Base-by-base conservation (phyloP, 1,140 invertebrate species). In the Bombus waltoni region DNA sequence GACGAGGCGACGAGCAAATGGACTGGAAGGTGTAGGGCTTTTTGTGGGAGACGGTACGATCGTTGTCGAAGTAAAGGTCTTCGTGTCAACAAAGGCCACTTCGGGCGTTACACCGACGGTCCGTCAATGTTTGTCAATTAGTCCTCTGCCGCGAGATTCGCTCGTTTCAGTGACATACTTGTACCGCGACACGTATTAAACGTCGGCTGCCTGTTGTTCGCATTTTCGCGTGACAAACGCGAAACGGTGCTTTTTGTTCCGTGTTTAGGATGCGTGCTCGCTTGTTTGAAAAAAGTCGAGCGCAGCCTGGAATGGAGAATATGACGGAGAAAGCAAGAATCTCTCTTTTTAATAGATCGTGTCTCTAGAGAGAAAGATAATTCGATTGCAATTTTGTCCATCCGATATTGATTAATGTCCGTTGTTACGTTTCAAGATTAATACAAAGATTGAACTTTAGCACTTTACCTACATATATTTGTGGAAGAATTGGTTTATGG, bases 101-200 rank as follows among this genome's bases (percentile, higher is more conserved):
- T 92, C 73, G 88, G 86, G 71, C 87, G 84, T 76, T 87, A 83
- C 86, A 71, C 78, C 77, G 89, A 82, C 81, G 72, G 68, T 93
- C 38, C 86, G 93, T 94, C 92, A 94, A 94, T 93, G 89, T 93
- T 93, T 93, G 92, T 83, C 92, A 91, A 93, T 93, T 93, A 93
- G 92, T 88, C 86, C 88, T 87, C 57, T 86, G 74, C 42, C 81
- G 85, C 57, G 90, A 87, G 85, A 91, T 87, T 88, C 83, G 74
- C 57, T 71, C 82, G 72, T 86, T 88, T 82, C 62, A 65, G n/a
- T 78, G 87, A 90, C 88, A 86, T 78, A 88, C 83, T 77, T 83
- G 71, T 68, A 84, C 72, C 38, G 59, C 38, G 57, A 9, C 44
- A 18, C 42, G 77, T 70, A 66, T 87, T 65, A 68, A 73, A 59